phyloP scores from a whole-genome alignment of 2,888 invertebrate species.

The Smittia aterrima region DNA sequence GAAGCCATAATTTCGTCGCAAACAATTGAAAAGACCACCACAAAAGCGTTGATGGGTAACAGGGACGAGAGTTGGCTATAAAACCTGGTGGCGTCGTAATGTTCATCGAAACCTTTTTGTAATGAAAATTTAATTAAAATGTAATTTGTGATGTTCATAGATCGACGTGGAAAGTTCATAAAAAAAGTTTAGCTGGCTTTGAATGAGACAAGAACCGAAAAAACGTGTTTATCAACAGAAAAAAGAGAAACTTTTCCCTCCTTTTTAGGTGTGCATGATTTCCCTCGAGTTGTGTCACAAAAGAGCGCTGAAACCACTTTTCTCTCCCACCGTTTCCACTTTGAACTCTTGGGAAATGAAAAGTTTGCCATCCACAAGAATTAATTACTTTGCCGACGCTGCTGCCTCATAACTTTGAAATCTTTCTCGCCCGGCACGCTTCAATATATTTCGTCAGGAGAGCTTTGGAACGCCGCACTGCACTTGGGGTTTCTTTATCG shows the following conservation, averaged over 20 bases:
- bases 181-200: slow-evolving; percentile 18
- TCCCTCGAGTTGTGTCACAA: slow-evolving; percentile 31
- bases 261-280: slow-evolving; percentile 40
- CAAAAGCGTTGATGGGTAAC: neutral
- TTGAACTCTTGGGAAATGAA: slow-evolving; percentile 26
- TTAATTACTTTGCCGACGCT: slow-evolving; percentile 38
- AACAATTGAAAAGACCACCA: slow-evolving; percentile 1
- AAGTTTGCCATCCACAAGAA: slow-evolving; percentile 39
- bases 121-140: slow-evolving; percentile 39
- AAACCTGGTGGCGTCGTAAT: slow-evolving; percentile 28
- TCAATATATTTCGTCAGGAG: neutral
- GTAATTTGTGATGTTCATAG: slow-evolving; percentile 39
- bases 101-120: slow-evolving; percentile 34
- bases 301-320: slow-evolving; percentile 11
- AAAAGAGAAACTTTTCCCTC: slow-evolving; percentile 20
- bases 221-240: neutral
- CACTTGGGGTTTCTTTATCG: neutral
- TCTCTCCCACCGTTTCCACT: neutral
- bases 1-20: slow-evolving; percentile 30
- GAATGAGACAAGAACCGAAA: neutral
- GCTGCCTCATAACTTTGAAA: neutral
- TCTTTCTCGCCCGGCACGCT: neutral
- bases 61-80: neutral
- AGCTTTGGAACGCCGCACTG: neutral
- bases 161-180: slow-evolving; percentile 17